Percentiles rank a stretch among this genome's conserved stretches.
phyloP scores from a whole-genome alignment of 2,113 vertebrate species.

The Ahaetulla prasina region DNA sequence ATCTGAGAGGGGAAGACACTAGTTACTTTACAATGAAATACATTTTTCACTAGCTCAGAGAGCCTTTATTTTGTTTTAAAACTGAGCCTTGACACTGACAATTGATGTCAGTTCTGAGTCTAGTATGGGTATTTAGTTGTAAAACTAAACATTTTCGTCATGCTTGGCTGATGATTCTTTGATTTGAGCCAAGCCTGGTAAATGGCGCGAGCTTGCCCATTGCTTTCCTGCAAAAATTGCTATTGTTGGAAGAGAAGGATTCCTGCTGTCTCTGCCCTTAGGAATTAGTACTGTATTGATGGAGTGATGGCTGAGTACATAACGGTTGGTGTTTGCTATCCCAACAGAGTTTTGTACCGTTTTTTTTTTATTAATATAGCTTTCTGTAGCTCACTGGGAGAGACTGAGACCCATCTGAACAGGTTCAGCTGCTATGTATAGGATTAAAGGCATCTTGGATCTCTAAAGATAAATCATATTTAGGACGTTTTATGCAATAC shows the following conservation, averaged over 20 bases:
- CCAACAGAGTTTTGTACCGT: not conserved
- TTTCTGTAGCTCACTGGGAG: not conserved
- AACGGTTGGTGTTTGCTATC: not conserved
- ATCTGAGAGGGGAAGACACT: not conserved
- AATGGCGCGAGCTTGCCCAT: not conserved
- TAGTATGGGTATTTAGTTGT: not conserved
- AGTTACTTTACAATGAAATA: not conserved
- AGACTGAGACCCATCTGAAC: not conserved
- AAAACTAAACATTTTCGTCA: not conserved
- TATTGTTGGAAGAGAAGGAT: not conserved
- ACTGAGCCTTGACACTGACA: not conserved
- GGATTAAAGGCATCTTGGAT: not conserved
- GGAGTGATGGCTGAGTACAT: not conserved
- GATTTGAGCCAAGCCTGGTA: not conserved
- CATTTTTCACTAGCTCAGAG: not conserved
- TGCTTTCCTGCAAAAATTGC: not conserved
- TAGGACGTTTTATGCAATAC: not conserved
- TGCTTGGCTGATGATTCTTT: not conserved
- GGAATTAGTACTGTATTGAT: not conserved
- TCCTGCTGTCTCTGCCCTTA: not conserved
- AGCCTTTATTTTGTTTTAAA: not conserved
- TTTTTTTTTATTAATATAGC: not conserved
- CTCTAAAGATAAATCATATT: not conserved
- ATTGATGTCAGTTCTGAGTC: not conserved
- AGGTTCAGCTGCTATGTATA: not conserved